Conservation (phyloP, 2,888 invertebrate genomes). For the Clivina fossor region DNA sequence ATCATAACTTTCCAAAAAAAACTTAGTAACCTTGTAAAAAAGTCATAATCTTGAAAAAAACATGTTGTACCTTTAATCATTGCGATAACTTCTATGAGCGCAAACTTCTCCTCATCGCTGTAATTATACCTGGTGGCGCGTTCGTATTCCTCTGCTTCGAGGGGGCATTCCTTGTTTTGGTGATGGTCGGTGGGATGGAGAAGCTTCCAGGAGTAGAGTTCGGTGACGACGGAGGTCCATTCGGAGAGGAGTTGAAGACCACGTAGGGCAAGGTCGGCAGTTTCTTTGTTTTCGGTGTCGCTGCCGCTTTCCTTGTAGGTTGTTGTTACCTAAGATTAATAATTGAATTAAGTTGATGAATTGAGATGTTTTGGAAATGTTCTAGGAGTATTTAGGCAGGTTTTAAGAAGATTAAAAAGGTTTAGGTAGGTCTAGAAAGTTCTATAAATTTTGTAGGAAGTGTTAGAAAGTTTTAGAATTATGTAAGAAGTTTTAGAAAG, state of each 20-base stretch:
- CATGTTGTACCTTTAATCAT: too few relatives aligned
- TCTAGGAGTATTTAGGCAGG: too few relatives aligned
- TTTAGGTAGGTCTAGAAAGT: too few relatives aligned
- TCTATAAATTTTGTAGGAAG: too few relatives aligned
- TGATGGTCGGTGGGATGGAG: conserved; percentile 97
- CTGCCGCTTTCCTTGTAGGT: conserved; percentile 91
- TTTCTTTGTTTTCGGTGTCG: conserved; percentile 87
- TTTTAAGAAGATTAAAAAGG: too few relatives aligned
- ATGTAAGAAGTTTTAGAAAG: too few relatives aligned
- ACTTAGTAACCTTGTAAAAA: too few relatives aligned
- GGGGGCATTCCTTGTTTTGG: conserved; percentile 91
- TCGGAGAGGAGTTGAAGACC: conserved; percentile 92
- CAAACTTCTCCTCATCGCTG: conserved; percentile 95
- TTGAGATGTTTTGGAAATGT: background rate
- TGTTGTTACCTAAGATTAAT: conserved; percentile 71
- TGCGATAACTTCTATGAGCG: conserved; percentile 95
- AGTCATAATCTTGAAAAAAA: too few relatives aligned
- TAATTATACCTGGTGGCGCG: conserved; percentile 97
- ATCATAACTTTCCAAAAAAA: too few relatives aligned
- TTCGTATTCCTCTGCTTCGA: conserved; percentile 98
- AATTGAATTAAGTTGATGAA: too few relatives aligned
- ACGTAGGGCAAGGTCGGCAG: conserved; percentile 86
- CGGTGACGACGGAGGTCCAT: conserved; percentile 96
- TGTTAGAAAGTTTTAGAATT: too few relatives aligned
- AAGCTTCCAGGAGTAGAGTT: conserved; percentile 97